Percentiles rank a stretch among this genome's conserved stretches.
Conservation (phyloP, 2,113 vertebrate genomes). For the Paratilapia polleni region DNA sequence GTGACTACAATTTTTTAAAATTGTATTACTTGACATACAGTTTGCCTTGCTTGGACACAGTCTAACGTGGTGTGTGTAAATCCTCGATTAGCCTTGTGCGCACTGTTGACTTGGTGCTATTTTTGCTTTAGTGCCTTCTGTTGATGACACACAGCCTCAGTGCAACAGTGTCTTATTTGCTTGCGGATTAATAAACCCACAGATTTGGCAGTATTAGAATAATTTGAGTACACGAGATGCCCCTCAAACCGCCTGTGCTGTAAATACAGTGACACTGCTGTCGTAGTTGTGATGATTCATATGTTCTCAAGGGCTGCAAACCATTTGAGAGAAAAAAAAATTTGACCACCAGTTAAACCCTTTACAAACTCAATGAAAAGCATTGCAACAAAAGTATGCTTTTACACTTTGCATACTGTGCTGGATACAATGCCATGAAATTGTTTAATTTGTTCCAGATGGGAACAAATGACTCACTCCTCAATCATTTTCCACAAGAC, state of each 20-base stretch:
- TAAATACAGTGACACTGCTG: neutral
- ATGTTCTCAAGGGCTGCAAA: neutral
- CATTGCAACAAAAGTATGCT: neutral
- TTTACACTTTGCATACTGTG: neutral
- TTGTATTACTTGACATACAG: neutral
- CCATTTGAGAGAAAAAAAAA: neutral
- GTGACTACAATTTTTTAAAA: neutral
- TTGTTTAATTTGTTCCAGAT: neutral
- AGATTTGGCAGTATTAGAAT: slow-evolving; percentile 24
- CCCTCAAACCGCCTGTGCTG: slow-evolving; percentile 2
- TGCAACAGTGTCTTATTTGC: slow-evolving; percentile 18
- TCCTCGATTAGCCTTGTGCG: neutral
- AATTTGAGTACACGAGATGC: slow-evolving; percentile 6
- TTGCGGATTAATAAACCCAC: slow-evolving; percentile 29
- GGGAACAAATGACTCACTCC: neutral
- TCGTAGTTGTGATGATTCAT: neutral
- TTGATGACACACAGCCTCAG: slow-evolving; percentile 5
- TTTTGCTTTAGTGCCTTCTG: neutral
- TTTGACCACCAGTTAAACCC: neutral
- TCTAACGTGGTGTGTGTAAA: neutral
- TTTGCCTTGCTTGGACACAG: neutral
- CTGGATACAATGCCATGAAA: neutral
- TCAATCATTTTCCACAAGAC: neutral
- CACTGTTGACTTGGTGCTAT: slow-evolving; percentile 5
- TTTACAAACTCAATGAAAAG: neutral